Conservation (phyloP, 2,888 invertebrate species). For the Saturnia japonica region DNA sequence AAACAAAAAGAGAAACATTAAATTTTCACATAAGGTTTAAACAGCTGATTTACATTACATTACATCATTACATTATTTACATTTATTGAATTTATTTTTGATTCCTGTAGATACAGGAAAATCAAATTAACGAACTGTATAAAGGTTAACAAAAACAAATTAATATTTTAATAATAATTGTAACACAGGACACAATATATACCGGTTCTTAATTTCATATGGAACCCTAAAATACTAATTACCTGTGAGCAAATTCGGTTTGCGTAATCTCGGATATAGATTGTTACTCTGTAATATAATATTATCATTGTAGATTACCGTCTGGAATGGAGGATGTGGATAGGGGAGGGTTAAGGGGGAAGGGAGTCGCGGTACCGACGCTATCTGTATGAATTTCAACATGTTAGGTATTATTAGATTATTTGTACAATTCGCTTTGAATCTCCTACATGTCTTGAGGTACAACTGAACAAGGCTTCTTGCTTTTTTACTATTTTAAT, state of each 20-base stretch:
- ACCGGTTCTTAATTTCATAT: neutral
- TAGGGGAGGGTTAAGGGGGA: neutral
- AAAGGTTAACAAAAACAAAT: too few species aligned
- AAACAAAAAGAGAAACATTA: too few species aligned
- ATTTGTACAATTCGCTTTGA: neutral
- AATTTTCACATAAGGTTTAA: too few species aligned
- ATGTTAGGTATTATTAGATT: neutral
- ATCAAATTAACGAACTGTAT: too few species aligned
- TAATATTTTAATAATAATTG: neutral
- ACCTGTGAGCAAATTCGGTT: slow-evolving; percentile 21
- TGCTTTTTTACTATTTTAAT: neutral
- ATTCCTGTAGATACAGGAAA: too few species aligned
- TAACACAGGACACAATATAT: neutral
- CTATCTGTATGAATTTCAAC: neutral
- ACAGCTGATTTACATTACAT: too few species aligned
- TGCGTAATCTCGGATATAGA: slow-evolving; percentile 21
- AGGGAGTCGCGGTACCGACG: neutral
- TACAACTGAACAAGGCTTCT: neutral
- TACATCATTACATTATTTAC: too few species aligned
- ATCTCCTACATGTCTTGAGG: neutral
- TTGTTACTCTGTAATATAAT: slow-evolving; percentile 20
- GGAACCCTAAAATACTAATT: slow-evolving; percentile 25
- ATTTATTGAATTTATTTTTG: too few species aligned
- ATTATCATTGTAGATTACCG: slow-evolving; percentile 21
- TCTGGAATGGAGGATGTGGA: neutral